Base-by-base conservation (phyloP, 2,797 vertebrate genomes). In the Chloroceryle inda region DNA sequence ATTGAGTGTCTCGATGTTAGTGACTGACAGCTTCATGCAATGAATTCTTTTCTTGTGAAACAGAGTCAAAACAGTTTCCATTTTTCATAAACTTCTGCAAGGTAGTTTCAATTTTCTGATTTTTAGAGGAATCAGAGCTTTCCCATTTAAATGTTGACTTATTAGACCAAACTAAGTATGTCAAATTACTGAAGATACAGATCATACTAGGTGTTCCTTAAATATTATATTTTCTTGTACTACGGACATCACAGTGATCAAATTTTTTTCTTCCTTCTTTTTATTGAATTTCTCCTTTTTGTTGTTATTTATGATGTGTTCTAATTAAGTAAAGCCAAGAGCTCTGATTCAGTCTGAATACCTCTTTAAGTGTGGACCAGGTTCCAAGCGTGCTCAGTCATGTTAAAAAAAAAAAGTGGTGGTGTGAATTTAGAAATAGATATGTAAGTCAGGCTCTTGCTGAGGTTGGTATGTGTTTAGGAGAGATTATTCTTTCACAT, bases 21-120 rank as follows among this genome's bases (percentile, higher is more conserved):
- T 97, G 96, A 98, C 92, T 97, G 97, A 97, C 98, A 97, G 97
- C 91, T 97, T 97, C 78, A 55, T 93, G 94, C 75, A 89, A 93
- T 83, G 89, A 97, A 95, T 92, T 96, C 96, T 97, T 97, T 98
- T 97, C 96, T 94, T 88, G 94, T 96, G 96, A 95, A 95, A 89
- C 44, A 83, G 95, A 96, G 94, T 96, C 96, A 97, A 97, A 97
- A 97, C 73, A 64, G 85, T 93, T 98, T 94, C 95, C 79, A 82
- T 92, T 97, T 82, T 95, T 96, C 87, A 78, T 68, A 94, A 95
- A 85, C 94, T 92, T 94, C 31, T 87, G 58, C 72, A 45, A 91
- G 89, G 88, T 96, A 96, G 94, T 93, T 97, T 97, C 94, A 92
- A 26, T 96, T 86, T 97, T 94, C 93, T 86, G 47, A 83, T 92